Evolutionary conservation across 2,113 vertebrate species (phyloP).

Genomic region (Andinoacara biseriatus): DNA sequence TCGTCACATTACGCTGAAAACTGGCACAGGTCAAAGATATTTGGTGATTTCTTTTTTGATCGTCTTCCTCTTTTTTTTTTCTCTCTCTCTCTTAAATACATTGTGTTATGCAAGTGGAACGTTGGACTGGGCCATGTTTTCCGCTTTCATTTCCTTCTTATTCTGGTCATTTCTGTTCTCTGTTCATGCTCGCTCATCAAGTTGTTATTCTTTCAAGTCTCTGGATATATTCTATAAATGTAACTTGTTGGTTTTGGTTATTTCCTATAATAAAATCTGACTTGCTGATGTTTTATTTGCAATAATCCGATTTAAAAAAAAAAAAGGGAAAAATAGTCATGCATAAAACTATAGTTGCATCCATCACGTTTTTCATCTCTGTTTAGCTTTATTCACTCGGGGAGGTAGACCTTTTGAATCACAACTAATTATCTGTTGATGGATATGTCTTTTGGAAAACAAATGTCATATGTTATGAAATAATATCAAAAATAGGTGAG

Average conservation of each 20-base stretch:
- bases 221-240: neutral
- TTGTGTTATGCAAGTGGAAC: constrained; percentile 39
- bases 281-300: neutral
- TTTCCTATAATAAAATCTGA: neutral
- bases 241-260: neutral
- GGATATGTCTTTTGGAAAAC: neutral
- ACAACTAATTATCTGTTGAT: neutral
- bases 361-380: neutral
- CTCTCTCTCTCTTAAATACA: neutral
- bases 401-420: neutral
- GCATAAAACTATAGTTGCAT: neutral
- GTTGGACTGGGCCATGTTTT: neutral
- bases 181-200: constrained; percentile 12
- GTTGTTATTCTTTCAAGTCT: neutral
- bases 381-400: neutral
- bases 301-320: neutral
- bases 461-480: neutral
- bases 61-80: neutral
- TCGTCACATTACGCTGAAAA: constrained; percentile 6
- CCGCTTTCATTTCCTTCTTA: constrained; percentile 12
- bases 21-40: constrained; percentile 23
- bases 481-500: neutral
- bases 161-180: constrained; percentile 19
- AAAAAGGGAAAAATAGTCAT: neutral
- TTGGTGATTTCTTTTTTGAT: constrained; percentile 10